A percentile compares a stretch with the other conserved stretches of the same genome.
phyloP scores from a whole-genome alignment of 2,113 vertebrate genomes.

The Spea bombifrons region DNA sequence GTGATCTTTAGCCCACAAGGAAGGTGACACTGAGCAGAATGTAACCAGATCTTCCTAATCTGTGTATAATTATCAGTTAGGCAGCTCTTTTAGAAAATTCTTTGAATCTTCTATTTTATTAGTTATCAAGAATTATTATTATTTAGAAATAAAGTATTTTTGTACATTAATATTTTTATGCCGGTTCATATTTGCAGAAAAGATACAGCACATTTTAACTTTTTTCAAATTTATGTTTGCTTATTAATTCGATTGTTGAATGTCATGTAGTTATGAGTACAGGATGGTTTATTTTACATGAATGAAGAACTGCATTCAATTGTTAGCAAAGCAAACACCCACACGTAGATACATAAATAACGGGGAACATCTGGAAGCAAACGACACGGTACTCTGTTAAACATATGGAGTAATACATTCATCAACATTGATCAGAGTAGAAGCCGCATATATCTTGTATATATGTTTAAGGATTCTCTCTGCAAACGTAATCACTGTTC shows the following conservation, averaged over 20 bases:
- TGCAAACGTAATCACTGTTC: too few relatives aligned
- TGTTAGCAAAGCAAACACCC: background rate
- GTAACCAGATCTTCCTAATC: conserved; percentile 35
- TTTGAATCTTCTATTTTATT: conserved; percentile 7
- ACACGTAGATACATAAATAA: background rate
- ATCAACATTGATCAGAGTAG: background rate
- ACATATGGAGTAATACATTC: background rate
- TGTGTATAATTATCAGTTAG: conserved; percentile 26
- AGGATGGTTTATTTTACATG: background rate
- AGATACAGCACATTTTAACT: too few relatives aligned
- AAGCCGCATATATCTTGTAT: background rate
- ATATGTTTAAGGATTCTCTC: too few relatives aligned
- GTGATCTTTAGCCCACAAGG: conserved; percentile 38
- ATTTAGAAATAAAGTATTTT: background rate
- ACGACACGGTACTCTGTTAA: background rate
- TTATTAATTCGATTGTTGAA: background rate
- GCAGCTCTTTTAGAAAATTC: conserved; percentile 9
- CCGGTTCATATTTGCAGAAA: background rate
- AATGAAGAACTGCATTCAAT: background rate
- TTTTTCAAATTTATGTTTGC: background rate
- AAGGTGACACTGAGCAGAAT: conserved; percentile 34
- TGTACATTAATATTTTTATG: background rate
- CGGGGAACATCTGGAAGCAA: background rate
- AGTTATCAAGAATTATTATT: background rate
- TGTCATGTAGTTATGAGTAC: too few relatives aligned